Base-by-base conservation (phyloP, 2,797 vertebrate species). In the Lithobates pipiens region DNA sequence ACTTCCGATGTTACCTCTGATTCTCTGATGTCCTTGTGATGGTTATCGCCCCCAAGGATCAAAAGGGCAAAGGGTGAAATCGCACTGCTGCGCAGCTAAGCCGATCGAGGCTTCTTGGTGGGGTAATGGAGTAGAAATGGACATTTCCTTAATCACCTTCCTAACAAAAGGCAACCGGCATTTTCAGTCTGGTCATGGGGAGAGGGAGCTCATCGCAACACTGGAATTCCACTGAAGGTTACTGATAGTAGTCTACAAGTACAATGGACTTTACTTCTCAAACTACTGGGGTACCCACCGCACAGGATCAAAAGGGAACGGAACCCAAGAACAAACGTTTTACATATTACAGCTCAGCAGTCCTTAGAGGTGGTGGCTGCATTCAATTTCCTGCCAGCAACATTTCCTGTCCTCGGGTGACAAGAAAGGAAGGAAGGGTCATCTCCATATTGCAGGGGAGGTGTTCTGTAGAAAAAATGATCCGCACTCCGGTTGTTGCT, bases 1-100 rank as follows among this genome's bases (percentile, higher is more conserved):
- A 88, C 86, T 88, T 88, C 88, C 88, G 88, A 87, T 88, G 84
- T 88, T 85, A 67, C 81, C 42, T 34, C 84, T 77, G 84, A 87
- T 87, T 83, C 83, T 85, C 88, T 87, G 86, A 87, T 87, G 88
- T 87, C 85, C 83, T 80, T 25, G 13, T 77, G 88, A 88, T 88
- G 80, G 80, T 88, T 88, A 88, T 88, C 88, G 54, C 70, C 46
- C 69, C 44, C 1, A n/a, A 63, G 57, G 88, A 86, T 85, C 85
- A 80, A 83, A 54, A 83, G 88, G 88, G 79, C 88, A 88, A 87
- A 87, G 76, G 86, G 69, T 74, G 82, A 83, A 79, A 80, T 75
- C 63, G 81, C 81, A 80, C 70, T 44, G 76, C 63, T 83, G 81
- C 81, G 46, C 86, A 32, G 76, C 80, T 82, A 74, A 74, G 44